Percentiles rank a stretch among this genome's conserved stretches.
Evolutionary conservation across 2,797 vertebrate species (phyloP).

Genomic region (Austrolebias charrua): DNA sequence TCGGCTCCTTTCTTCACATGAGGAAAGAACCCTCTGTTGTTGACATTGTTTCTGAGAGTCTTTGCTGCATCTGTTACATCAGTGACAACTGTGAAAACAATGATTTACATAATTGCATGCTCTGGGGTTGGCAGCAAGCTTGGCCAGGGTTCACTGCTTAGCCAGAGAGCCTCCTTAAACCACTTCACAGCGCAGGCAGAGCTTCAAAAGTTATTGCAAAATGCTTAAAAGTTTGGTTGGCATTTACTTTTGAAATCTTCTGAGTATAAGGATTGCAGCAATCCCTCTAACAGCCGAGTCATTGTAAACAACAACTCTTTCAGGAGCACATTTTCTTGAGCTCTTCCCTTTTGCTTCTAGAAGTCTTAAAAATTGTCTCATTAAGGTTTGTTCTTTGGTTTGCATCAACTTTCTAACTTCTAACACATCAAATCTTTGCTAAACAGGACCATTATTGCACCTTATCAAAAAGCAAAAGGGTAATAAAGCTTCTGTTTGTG

Average conservation of each 20-base stretch:
- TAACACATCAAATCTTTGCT: not conserved
- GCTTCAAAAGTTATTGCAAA: constrained; percentile 14
- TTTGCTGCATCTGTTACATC: constrained; percentile 46
- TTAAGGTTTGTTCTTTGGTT: constrained; percentile 5
- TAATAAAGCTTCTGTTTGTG: too few relatives aligned
- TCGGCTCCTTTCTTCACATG: constrained; percentile 27
- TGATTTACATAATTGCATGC: constrained; percentile 66
- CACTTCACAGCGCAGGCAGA: constrained; percentile 38
- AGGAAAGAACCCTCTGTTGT: constrained; percentile 29
- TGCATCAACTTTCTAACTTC: not conserved
- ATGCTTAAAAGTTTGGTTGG: constrained; percentile 20
- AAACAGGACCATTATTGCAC: not conserved
- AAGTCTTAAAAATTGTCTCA: constrained; percentile 2
- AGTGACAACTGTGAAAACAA: constrained; percentile 57
- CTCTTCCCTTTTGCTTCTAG: not conserved
- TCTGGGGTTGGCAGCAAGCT: constrained; percentile 35
- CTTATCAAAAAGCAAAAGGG: too few relatives aligned
- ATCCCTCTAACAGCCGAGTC: not conserved
- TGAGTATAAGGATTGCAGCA: constrained; percentile 1
- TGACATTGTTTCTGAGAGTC: constrained; percentile 35
- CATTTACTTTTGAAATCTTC: constrained; percentile 8
- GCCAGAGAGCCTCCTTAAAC: constrained; percentile 58
- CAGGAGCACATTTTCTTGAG: not conserved
- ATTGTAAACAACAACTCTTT: not conserved
- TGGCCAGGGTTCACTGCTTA: constrained; percentile 36